These are phyloP conservation scores for Gymnogyps californianus DNA, from an alignment of 2,113 vertebrate genomes.

Conservation along the genomic window DNA sequence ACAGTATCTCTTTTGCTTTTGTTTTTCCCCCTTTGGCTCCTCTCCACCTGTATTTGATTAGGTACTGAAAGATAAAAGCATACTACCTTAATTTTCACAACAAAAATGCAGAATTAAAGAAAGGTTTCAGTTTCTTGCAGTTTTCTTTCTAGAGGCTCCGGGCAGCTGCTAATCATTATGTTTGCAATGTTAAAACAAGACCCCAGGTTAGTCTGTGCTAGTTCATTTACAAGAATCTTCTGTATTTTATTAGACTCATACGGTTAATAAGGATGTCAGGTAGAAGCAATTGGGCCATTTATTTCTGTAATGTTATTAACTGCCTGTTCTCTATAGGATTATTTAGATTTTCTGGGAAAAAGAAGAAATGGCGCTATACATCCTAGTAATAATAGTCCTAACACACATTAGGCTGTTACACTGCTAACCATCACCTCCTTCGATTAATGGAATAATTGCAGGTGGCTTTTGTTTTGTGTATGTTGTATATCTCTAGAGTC, in stretches of 20 bases:
- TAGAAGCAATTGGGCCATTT: neutral
- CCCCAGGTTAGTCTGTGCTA: conserved; percentile 59
- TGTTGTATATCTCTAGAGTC: neutral
- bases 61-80: conserved; percentile 32
- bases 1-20: neutral
- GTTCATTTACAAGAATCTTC: conserved; percentile 61
- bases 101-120: conserved; percentile 60
- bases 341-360: neutral
- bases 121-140: conserved; percentile 13
- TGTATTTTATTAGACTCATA: conserved; percentile 72
- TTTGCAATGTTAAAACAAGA: conserved; percentile 65
- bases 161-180: conserved; percentile 71
- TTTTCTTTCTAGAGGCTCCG: conserved; percentile 8
- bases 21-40: conserved; percentile 9
- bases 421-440: neutral
- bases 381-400: neutral
- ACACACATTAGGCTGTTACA: neutral
- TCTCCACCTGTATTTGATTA: conserved; percentile 57
- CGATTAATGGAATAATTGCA: neutral
- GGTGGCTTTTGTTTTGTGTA: neutral
- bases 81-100: conserved; percentile 38
- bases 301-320: conserved; percentile 2
- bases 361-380: neutral
- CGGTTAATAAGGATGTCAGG: conserved; percentile 38
- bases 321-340: neutral